A percentile compares a stretch with the other conserved stretches of the same genome.
Conservation (phyloP, 1,140 invertebrate genomes). For the Euura saliciscinereae region DNA sequence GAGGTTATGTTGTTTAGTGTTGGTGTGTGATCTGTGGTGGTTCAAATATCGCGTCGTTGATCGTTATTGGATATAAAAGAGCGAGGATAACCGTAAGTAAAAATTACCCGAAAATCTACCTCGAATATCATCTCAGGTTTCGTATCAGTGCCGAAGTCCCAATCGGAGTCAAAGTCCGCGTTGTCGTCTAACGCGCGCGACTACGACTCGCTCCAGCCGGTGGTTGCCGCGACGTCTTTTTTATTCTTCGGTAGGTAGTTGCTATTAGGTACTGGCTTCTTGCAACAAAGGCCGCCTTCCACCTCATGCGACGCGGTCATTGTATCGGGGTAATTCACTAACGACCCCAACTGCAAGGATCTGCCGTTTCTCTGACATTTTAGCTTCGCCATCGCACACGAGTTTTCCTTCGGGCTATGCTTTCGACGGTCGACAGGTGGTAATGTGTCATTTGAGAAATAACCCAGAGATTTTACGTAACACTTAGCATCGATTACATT, state of each 20-base stretch:
- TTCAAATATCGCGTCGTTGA: not conserved
- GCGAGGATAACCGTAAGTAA: not conserved
- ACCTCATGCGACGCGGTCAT: not conserved
- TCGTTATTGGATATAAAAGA: slow-evolving; percentile 5
- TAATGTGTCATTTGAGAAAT: not conserved
- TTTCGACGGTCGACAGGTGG: not conserved
- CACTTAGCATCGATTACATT: too few relatives aligned
- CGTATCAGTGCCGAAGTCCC: too few relatives aligned
- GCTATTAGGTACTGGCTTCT: not conserved
- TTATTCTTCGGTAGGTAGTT: too few relatives aligned
- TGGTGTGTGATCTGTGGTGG: not conserved
- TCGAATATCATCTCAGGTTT: too few relatives aligned
- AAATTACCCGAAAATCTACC: not conserved
- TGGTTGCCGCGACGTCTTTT: not conserved
- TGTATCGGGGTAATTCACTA: not conserved
- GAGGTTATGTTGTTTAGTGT: slow-evolving; percentile 5
- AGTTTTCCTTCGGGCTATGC: not conserved
- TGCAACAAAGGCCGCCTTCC: not conserved
- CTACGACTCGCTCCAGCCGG: not conserved
- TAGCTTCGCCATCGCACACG: not conserved
- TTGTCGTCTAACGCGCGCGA: not conserved
- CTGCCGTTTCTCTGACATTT: not conserved
- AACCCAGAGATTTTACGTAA: too few relatives aligned
- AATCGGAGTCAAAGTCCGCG: not conserved
- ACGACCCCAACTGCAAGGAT: too few relatives aligned